Evolutionary conservation across 2,797 vertebrate species (phyloP).

Genomic region (Erpetoichthys calabaricus): DNA sequence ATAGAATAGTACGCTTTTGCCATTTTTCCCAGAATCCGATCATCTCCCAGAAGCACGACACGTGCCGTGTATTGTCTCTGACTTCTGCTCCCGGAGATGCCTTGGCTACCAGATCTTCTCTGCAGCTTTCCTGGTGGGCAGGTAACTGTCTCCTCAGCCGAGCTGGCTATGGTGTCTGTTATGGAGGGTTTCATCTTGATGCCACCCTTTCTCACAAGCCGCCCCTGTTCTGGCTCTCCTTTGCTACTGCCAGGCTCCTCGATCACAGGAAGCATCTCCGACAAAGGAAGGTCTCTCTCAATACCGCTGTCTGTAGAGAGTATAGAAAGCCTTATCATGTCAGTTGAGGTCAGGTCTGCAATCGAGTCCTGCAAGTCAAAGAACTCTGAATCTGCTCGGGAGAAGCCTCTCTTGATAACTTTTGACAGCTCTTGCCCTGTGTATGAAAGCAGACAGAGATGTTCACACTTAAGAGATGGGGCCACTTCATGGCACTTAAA

Average conservation of each 20-base stretch:
- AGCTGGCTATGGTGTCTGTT: conserved; percentile 41
- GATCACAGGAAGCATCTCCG: conserved; percentile 22
- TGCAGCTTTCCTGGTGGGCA: conserved; percentile 32
- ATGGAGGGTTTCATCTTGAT: conserved; percentile 60
- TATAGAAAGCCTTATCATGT: conserved; percentile 61
- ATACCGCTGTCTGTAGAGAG: conserved; percentile 87
- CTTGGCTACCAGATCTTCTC: conserved; percentile 34
- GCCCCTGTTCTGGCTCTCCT: conserved; percentile 30
- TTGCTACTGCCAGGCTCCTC: conserved; percentile 6
- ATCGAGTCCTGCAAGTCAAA: conserved; percentile 53
- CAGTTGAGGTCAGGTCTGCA: conserved; percentile 26
- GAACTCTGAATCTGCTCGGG: conserved; percentile 38
- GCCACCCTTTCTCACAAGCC: conserved; percentile 58
- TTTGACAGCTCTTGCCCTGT: conserved; percentile 74
- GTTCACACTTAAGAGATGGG: background rate
- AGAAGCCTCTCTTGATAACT: conserved; percentile 51
- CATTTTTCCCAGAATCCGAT: conserved; percentile 70
- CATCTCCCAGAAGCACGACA: conserved; percentile 73
- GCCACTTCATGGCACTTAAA: background rate
- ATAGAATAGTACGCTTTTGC: conserved; percentile 69
- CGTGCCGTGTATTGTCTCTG: conserved; percentile 66
- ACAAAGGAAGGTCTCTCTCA: conserved; percentile 59
- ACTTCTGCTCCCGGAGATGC: conserved; percentile 31
- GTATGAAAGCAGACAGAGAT: background rate
- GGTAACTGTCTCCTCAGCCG: conserved; percentile 20